Percentiles rank a stretch among this genome's conserved stretches.
Evolutionary conservation across 2,888 invertebrate genomes (phyloP).

Genomic region (Odontocolon sp.): DNA sequence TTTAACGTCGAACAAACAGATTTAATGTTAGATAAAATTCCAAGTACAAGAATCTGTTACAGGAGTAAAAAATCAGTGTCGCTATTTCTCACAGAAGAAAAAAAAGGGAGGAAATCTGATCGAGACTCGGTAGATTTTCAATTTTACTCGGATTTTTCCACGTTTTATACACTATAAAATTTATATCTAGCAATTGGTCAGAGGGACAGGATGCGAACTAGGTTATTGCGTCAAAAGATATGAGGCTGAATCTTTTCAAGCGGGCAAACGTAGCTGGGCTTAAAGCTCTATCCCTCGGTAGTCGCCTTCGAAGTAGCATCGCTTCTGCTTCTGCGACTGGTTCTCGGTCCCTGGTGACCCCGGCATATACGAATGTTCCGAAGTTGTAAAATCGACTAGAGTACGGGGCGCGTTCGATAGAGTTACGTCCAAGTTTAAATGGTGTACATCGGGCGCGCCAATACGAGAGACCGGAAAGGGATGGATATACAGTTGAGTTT

Average conservation of each 20-base stretch:
- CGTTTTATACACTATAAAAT: too few relatives aligned
- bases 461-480: slow-evolving; percentile 11
- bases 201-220: too few relatives aligned
- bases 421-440: slow-evolving; percentile 37
- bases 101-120: too few relatives aligned
- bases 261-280: neutral
- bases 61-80: too few relatives aligned
- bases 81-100: too few relatives aligned
- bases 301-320: neutral
- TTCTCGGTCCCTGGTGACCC: neutral
- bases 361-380: neutral
- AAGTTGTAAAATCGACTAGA: slow-evolving; percentile 25
- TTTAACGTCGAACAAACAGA: too few relatives aligned
- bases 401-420: neutral
- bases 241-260: neutral
- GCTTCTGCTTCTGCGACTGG: neutral
- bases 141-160: too few relatives aligned
- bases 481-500: neutral
- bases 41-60: too few relatives aligned
- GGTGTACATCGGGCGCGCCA: neutral
- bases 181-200: too few relatives aligned
- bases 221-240: neutral
- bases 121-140: too few relatives aligned
- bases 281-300: neutral
- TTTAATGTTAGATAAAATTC: too few relatives aligned